A percentile compares a stretch with the other conserved stretches of the same genome.
These are phyloP conservation scores for Rhodophaea formosa DNA, from an alignment of 2,888 invertebrate genomes.

Conservation along the genomic window DNA sequence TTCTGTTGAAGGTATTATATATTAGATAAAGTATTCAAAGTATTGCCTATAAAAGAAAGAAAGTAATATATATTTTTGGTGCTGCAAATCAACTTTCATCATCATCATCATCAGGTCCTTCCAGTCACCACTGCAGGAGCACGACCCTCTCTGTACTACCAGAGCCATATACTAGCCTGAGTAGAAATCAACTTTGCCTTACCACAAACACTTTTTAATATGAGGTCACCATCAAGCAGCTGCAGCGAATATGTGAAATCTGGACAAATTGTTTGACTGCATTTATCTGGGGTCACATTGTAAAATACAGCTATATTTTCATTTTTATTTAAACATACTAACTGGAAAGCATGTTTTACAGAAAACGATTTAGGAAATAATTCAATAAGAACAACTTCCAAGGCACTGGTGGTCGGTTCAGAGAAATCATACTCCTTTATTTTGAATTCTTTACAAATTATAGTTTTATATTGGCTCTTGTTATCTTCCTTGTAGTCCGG, in stretches of 20 bases:
- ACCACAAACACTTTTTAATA: slow-evolving; percentile 65
- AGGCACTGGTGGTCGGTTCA: slow-evolving; percentile 20
- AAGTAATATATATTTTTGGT: no score
- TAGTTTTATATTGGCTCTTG: slow-evolving; percentile 27
- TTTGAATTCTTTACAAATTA: slow-evolving; percentile 31
- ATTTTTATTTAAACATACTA: slow-evolving; percentile 62
- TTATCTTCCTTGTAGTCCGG: slow-evolving; percentile 27
- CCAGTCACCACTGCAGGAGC: no score
- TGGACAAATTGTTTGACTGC: slow-evolving; percentile 64
- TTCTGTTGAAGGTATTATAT: not conserved
- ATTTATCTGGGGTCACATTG: slow-evolving; percentile 60
- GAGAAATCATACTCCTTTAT: slow-evolving; percentile 24
- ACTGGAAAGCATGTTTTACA: slow-evolving; percentile 54
- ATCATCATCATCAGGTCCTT: no score
- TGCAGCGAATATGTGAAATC: slow-evolving; percentile 72
- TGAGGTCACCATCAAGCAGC: slow-evolving; percentile 55
- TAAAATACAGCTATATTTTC: slow-evolving; percentile 63
- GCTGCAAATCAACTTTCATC: no score
- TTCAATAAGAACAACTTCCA: slow-evolving; percentile 54
- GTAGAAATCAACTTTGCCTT: slow-evolving; percentile 28
- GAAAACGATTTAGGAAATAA: slow-evolving; percentile 61
- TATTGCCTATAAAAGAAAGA: no score
- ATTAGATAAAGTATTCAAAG: no score
- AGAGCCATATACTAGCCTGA: no score
- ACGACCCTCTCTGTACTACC: no score